A percentile compares a stretch with the other conserved stretches of the same genome.
phyloP scores from a whole-genome alignment of 2,797 vertebrate species.

The Florisuga fusca region DNA sequence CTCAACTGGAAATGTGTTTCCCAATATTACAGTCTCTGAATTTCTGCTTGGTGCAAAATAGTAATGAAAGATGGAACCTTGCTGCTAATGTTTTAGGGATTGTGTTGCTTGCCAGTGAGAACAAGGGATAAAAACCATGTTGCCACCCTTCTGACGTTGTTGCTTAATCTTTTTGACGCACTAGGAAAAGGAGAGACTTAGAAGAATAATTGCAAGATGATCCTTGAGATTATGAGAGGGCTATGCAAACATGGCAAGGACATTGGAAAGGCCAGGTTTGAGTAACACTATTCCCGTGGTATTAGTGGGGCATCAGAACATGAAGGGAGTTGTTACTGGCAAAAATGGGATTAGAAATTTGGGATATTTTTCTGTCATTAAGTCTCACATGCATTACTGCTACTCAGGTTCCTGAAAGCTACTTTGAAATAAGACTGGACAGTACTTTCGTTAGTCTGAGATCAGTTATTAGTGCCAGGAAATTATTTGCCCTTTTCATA shows the following conservation, averaged over 20 bases:
- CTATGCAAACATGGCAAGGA: background rate
- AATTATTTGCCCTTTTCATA: background rate
- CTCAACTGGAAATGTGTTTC: slow-evolving; percentile 17
- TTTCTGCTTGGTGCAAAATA: slow-evolving; percentile 23
- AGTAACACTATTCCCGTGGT: background rate
- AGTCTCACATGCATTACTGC: background rate
- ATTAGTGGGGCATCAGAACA: background rate
- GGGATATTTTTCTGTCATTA: background rate
- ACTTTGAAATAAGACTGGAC: background rate
- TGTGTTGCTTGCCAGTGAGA: slow-evolving; percentile 48
- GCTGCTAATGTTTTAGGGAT: slow-evolving; percentile 11
- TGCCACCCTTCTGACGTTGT: slow-evolving; percentile 51
- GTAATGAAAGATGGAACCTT: slow-evolving; percentile 11
- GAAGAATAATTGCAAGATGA: background rate
- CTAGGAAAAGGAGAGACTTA: slow-evolving; percentile 8
- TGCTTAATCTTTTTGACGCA: slow-evolving; percentile 65
- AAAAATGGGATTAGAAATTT: background rate
- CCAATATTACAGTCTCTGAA: background rate
- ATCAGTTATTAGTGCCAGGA: background rate
- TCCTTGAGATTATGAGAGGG: background rate
- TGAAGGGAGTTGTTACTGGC: background rate
- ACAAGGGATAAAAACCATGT: slow-evolving; percentile 54
- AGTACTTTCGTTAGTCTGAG: background rate
- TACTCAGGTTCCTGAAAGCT: background rate
- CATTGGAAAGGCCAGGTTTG: background rate